A percentile compares a stretch with the other conserved stretches of the same genome.
These are phyloP conservation scores for Arctopsyche grandis DNA, from an alignment of 1,140 invertebrate species.

Conservation along the genomic window DNA sequence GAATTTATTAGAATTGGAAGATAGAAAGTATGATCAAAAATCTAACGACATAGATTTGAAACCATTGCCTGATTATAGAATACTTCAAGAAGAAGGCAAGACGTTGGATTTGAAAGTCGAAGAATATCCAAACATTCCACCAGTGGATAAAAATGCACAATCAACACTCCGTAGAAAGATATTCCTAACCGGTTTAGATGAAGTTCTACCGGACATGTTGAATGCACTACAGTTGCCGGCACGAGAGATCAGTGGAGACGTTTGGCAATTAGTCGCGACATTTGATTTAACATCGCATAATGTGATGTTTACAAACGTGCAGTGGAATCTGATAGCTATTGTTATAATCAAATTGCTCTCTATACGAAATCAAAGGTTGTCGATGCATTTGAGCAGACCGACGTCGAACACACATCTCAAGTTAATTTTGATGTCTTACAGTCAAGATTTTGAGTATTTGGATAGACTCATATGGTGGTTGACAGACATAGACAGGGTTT, in stretches of 20 bases:
- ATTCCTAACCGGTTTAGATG: conserved; percentile 67
- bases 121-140: conserved; percentile 61
- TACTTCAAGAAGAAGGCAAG: conserved; percentile 68
- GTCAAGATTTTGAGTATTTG: conserved; percentile 65
- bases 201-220: conserved; percentile 63
- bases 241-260: conserved; percentile 61
- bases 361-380: conserved; percentile 60
- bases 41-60: conserved; percentile 60
- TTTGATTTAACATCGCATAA: conserved; percentile 70
- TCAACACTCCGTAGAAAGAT: conserved; percentile 68
- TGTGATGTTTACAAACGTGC: conserved; percentile 68
- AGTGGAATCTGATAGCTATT: conserved; percentile 68
- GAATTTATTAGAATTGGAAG: conserved; percentile 67
- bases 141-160: conserved; percentile 68
- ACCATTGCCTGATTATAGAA: conserved; percentile 68
- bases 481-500: conserved; percentile 64
- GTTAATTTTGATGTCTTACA: conserved; percentile 65
- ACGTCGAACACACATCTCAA: conserved; percentile 63
- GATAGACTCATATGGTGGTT: conserved; percentile 66
- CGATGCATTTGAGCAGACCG: conserved; percentile 58
- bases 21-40: conserved; percentile 63
- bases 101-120: conserved; percentile 67
- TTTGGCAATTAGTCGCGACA: conserved; percentile 67
- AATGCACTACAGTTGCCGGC: conserved; percentile 59
- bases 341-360: conserved; percentile 67